Evolutionary conservation across 2,113 vertebrate species (phyloP), one percentile per base, ranked within the genome.

Genomic region (Mohoua ochrocephala): DNA sequence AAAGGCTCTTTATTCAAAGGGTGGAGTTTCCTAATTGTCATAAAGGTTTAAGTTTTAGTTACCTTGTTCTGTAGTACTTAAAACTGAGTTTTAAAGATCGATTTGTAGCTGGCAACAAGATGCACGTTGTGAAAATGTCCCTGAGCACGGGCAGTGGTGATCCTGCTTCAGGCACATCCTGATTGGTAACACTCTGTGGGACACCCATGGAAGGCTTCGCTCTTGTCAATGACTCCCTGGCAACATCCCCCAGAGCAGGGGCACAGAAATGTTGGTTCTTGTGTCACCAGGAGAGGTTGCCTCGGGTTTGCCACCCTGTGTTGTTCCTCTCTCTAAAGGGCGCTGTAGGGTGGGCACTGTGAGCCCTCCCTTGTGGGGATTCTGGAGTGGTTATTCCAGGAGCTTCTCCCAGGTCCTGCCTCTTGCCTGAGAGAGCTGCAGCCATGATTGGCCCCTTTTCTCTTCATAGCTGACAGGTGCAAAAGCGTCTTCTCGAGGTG

Each of bases 81-180:
- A 41, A 84, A 65, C 30, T 35, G 54, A 63, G 18, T 52, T 7
- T 50, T 90, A 67, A 70, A 87, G 52, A 39, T 54, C 6, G 60
- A 28, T 45, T 60, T 59, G 54, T 24, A 54, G 28, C 42, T 93
- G 50, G 28, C 31, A 75, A 16, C 35, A 53, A 73, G 37, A 30
- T 84, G 20, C 2, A 0, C 23, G 37, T 63, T 56, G 21, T 33
- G 33, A 35, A 50, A 42, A 33, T 9, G 11, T 45, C 10, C 11
- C 7, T 49, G 28, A 64, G 47, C 44, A 44, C 0, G 0, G 19
- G 21, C 13, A 13, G 3, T 11, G 12, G 23, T 65, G 31, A 60
- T 75, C 49, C 79, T 81, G 44, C 22, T 64, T 21, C 53, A 56
- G 44, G 22, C 6, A 1, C 18, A 20, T 37, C 28, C 57, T 63